Evolutionary conservation across 2,888 invertebrate genomes (phyloP), one percentile per base, ranked within the genome.

Genomic region (Pimpla rufipes): DNA sequence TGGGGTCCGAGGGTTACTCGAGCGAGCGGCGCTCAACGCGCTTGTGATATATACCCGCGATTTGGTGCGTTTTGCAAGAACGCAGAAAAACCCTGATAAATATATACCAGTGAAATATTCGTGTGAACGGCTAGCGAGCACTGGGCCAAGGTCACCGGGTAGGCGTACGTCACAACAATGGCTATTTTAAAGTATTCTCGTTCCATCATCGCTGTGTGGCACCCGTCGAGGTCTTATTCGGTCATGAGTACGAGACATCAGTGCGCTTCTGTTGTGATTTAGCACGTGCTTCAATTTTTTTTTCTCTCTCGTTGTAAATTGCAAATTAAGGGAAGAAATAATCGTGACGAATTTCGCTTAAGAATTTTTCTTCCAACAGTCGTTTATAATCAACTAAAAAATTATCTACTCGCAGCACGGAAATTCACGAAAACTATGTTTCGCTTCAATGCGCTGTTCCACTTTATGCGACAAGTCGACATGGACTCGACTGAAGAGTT

Each of bases 171-270:
- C 82, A 86, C 81, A 84, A 88, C 81, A 86, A 88, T 76, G 81
- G 84, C 84, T 87, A 89, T 89, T 89, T 89, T 89, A 83, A 88
- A 88, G 85, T 86, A 81, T 75, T 80, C 71, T 76, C 16, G 52
- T 76, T 77, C 80, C 45, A 83, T 66, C 59, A 73, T 71, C 67
- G 66, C 52, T 35, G 50, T 35, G 50, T 45, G 40, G 18, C 45
- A 75, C 67, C 13, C 79, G 29, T 42, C 76, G 67, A 68, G 13
- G 77, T 81, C 81, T 78, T 81, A 81, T 81, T 77, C 77, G 81
- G 81, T 57, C 77, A 81, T 78, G 67, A 62, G 73, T 23, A 66
- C 35, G 52, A 66, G 45, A 62, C 37, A 45, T 45, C 16, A 35
- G 8, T 1, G 45, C 16, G 18, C n/a, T 59, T 59, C 3, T 7